Conservation (phyloP, 2,888 invertebrate genomes). For the Allolobophora icterica region DNA sequence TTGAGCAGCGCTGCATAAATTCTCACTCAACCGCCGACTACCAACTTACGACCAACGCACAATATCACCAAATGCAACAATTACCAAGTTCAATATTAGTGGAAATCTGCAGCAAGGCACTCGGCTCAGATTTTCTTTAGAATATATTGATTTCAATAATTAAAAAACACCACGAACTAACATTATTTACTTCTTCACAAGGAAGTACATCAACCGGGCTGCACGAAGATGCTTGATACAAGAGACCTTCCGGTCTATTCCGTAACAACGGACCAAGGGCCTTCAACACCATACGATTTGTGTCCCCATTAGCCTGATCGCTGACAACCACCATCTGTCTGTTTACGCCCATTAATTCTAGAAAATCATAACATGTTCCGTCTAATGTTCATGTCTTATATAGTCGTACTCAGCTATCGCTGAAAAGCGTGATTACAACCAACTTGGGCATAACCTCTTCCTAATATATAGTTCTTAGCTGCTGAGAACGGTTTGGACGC, state of each 20-base stretch:
- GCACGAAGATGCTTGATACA: not conserved
- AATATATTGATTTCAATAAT: slow-evolving; percentile 8
- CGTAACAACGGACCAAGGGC: not conserved
- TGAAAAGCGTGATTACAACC: too few species aligned
- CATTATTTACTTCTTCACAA: not conserved
- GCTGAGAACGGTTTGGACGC: not conserved
- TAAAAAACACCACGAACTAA: not conserved
- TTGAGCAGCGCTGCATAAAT: not conserved
- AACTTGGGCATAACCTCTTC: too few species aligned
- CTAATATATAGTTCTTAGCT: not conserved
- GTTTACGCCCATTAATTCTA: not conserved
- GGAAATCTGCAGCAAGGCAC: not conserved
- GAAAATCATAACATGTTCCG: not conserved
- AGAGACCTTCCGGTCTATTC: not conserved
- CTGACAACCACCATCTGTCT: not conserved
- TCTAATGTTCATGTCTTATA: not conserved
- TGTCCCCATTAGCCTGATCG: not conserved
- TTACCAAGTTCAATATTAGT: not conserved
- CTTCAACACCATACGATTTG: not conserved
- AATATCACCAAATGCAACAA: not conserved
- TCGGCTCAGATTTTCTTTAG: not conserved
- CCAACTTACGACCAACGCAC: not conserved
- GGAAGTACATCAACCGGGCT: not conserved
- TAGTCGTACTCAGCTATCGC: not conserved
- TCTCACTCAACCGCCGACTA: not conserved